These are phyloP conservation scores for Cyanoramphus novaezelandiae DNA, from an alignment of 2,113 vertebrate species.

Conservation along the genomic window DNA sequence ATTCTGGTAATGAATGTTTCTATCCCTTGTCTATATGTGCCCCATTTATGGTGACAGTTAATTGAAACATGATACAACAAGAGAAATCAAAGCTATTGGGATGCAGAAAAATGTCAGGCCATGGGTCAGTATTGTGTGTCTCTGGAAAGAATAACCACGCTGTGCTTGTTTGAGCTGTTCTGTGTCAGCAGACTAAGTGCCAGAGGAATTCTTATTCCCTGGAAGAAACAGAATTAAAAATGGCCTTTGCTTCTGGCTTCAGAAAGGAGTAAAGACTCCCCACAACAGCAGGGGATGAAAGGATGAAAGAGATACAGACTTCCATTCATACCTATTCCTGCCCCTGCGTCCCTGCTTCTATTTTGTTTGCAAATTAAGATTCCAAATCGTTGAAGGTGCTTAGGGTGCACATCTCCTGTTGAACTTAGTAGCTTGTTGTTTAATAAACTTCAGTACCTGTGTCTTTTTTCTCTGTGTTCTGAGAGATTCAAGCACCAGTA, in stretches of 20 bases:
- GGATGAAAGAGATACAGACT: background rate
- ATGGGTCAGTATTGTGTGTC: accelerated
- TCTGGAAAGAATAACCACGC: background rate
- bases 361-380: background rate
- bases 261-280: background rate
- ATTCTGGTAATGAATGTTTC: background rate
- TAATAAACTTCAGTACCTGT: background rate
- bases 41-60: background rate
- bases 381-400: background rate
- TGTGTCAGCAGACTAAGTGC: background rate
- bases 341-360: too few species aligned
- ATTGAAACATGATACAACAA: background rate
- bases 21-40: background rate
- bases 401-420: background rate
- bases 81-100: background rate
- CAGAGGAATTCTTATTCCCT: background rate
- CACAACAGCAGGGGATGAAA: background rate
- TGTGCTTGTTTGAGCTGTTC: background rate
- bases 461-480: accelerated
- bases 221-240: background rate
- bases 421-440: background rate
- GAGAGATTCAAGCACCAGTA: background rate
- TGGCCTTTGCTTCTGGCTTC: background rate
- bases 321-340: background rate
- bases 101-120: background rate